Percentiles rank a stretch among this genome's conserved stretches.
These are phyloP conservation scores for Drosophila parthenogenetica DNA, from an alignment of 2,888 invertebrate genomes.

Conservation along the genomic window DNA sequence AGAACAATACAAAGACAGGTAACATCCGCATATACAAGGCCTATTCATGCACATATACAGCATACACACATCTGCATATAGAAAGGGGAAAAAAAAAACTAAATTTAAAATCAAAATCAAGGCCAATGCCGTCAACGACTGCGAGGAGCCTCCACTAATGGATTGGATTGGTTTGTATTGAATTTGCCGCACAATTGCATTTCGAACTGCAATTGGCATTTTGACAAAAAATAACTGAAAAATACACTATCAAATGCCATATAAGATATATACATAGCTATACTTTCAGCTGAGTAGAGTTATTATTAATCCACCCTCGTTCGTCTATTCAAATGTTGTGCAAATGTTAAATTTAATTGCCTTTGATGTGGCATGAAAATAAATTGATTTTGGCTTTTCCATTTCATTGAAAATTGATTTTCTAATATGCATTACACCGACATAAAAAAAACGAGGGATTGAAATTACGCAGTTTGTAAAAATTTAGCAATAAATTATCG, in stretches of 20 bases:
- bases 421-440: not conserved
- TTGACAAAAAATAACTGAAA: conserved; percentile 45
- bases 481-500: not conserved
- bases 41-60: conserved; percentile 20
- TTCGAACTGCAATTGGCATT: conserved; percentile 60
- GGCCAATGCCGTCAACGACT: conserved; percentile 67
- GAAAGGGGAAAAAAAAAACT: conserved; percentile 8
- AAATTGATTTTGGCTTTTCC: conserved; percentile 22
- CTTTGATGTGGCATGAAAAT: conserved; percentile 43
- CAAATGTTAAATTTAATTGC: conserved; percentile 48
- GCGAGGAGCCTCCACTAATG: conserved; percentile 57
- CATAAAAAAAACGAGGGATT: not conserved
- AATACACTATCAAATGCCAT: conserved; percentile 2
- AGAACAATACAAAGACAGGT: conserved; percentile 15
- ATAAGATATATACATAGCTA: not conserved
- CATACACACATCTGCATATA: not conserved
- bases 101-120: conserved; percentile 70
- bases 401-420: conserved; percentile 24
- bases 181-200: conserved; percentile 58
- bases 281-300: not conserved
- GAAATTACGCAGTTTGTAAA: not conserved
- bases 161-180: conserved; percentile 50
- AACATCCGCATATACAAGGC: conserved; percentile 20
- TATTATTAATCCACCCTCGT: conserved; percentile 11
- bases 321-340: conserved; percentile 7